These are phyloP conservation scores for Brenthis ino DNA, from an alignment of 2,888 invertebrate species.

Conservation along the genomic window DNA sequence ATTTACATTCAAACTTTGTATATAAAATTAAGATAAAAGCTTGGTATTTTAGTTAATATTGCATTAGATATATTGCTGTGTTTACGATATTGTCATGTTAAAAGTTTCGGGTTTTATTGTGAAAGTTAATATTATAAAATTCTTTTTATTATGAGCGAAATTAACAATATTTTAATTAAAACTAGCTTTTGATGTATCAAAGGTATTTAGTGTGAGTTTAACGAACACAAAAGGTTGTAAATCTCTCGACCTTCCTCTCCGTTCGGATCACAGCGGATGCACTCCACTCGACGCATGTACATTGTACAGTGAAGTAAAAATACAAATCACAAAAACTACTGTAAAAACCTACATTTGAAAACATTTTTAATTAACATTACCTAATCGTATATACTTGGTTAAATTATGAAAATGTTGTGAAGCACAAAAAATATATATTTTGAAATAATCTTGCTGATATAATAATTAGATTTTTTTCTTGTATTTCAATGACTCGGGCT, in stretches of 20 bases:
- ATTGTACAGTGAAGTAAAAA: constrained; percentile 25
- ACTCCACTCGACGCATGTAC: constrained; percentile 34
- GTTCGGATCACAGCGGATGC: constrained; percentile 51
- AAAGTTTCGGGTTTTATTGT: too few relatives aligned
- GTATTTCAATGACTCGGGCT: too few relatives aligned
- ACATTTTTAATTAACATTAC: too few relatives aligned
- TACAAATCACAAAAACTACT: constrained; percentile 19
- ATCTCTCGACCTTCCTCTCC: constrained; percentile 66
- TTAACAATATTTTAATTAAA: constrained; percentile 5
- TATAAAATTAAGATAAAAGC: too few relatives aligned
- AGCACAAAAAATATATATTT: neutral
- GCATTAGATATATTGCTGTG: too few relatives aligned
- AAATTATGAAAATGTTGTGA: neutral
- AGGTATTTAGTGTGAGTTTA: constrained; percentile 37
- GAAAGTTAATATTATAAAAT: neutral
- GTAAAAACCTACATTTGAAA: neutral
- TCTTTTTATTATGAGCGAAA: neutral
- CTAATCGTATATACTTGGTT: neutral
- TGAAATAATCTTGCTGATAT: neutral
- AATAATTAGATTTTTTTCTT: neutral
- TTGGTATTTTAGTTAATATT: too few relatives aligned
- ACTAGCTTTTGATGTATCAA: constrained; percentile 15
- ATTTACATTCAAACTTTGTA: too few relatives aligned
- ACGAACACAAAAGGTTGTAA: constrained; percentile 61
- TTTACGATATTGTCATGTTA: too few relatives aligned